Conservation (phyloP, 2,888 invertebrate genomes). For the Stenotaenia linearis region DNA sequence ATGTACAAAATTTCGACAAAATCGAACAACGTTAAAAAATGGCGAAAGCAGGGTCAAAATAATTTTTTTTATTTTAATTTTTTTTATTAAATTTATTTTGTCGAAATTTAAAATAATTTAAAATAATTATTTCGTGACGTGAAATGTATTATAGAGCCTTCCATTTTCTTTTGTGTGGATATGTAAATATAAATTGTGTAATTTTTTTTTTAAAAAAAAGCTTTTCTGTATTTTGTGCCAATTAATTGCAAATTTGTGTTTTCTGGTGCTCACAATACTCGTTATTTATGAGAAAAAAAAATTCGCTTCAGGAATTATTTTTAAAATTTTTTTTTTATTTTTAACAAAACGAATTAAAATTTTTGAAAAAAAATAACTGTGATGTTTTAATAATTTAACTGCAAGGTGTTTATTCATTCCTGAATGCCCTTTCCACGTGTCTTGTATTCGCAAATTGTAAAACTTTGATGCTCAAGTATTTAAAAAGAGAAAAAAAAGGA, state of each 20-base stretch:
- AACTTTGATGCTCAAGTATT: conserved; percentile 14
- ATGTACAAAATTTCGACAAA: conserved; percentile 2
- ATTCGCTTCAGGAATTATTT: conserved; percentile 2
- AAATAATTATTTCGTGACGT: not conserved
- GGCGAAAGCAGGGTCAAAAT: not conserved
- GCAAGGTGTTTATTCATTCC: not conserved
- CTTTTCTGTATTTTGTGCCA: not conserved
- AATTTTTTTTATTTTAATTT: not conserved
- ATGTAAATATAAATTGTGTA: not conserved
- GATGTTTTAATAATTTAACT: not conserved
- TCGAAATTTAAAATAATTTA: no score
- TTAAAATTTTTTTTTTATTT: not conserved
- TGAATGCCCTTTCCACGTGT: conserved; percentile 11
- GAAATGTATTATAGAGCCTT: not conserved
- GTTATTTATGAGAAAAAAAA: not conserved
- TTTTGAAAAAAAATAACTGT: not conserved
- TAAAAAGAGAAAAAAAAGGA: not conserved
- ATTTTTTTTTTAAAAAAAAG: not conserved
- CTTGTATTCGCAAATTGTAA: conserved; percentile 7
- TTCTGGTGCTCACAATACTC: conserved; percentile 2
- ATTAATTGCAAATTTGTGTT: not conserved
- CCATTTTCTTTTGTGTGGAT: not conserved
- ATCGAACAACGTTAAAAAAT: not conserved
- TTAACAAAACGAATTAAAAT: not conserved
- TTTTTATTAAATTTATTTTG: not conserved